phyloP scores from a whole-genome alignment of 1,140 invertebrate species.

The Andricus grossulariae region DNA sequence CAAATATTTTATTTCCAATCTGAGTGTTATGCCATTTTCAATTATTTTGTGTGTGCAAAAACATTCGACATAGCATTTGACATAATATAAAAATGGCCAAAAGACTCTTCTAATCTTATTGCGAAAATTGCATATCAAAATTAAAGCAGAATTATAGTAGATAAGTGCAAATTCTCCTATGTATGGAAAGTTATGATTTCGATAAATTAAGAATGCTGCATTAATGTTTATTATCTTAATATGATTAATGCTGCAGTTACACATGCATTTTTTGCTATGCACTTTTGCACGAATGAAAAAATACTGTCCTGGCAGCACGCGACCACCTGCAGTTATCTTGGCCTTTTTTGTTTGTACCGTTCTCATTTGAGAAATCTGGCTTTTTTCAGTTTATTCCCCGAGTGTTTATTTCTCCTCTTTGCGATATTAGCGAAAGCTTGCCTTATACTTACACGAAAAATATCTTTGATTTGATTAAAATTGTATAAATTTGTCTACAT shows the following conservation, averaged over 20 bases:
- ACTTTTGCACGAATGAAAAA: conserved; percentile 8
- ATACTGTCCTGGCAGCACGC: conserved; percentile 1
- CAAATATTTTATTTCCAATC: no score
- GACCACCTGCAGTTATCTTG: neutral
- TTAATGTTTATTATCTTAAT: conserved; percentile 21
- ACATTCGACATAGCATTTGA: no score
- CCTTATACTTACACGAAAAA: no score
- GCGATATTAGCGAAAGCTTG: no score
- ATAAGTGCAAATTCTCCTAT: neutral
- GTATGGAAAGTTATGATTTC: neutral
- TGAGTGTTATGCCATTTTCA: no score
- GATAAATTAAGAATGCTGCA: conserved; percentile 5
- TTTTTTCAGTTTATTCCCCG: neutral
- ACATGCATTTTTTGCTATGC: conserved; percentile 5
- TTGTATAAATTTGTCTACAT: no score
- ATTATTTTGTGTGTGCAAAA: no score
- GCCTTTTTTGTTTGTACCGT: neutral
- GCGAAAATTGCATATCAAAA: no score
- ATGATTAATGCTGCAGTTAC: conserved; percentile 9
- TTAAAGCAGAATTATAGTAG: neutral
- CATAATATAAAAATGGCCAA: no score
- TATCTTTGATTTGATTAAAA: no score
- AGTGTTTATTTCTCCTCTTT: neutral
- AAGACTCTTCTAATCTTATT: no score
- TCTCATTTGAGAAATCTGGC: neutral